Percentiles rank a stretch among this genome's conserved stretches.
Evolutionary conservation across 2,888 invertebrate genomes (phyloP).

Genomic region (Lepidochrysops patricia): DNA sequence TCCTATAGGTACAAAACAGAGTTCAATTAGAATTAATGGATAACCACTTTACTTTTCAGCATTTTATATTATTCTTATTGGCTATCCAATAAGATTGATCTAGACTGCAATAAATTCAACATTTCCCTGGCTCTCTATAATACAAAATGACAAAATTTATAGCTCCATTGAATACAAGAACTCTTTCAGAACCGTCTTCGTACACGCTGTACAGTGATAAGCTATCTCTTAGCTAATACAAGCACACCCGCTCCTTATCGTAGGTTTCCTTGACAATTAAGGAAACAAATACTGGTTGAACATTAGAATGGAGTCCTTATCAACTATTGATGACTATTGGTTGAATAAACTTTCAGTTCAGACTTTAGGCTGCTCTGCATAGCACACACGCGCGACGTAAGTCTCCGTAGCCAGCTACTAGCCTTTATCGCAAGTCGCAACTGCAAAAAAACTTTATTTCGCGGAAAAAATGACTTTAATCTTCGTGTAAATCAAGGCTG

Average conservation of each 20-base stretch:
- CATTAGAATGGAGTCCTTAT: slow-evolving; percentile 2
- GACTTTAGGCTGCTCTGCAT: not conserved
- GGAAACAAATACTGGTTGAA: slow-evolving; percentile 4
- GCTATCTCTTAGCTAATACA: not conserved
- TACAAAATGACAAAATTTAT: not conserved
- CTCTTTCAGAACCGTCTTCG: not conserved
- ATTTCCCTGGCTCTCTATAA: not conserved
- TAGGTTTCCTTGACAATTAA: slow-evolving; percentile 8
- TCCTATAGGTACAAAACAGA: too few species aligned
- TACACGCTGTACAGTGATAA: not conserved
- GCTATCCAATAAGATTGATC: too few species aligned
- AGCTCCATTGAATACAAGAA: not conserved
- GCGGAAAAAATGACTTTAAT: too few species aligned
- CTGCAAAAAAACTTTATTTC: too few species aligned
- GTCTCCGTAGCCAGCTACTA: too few species aligned
- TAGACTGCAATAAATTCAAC: too few species aligned
- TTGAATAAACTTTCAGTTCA: not conserved
- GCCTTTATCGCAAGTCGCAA: too few species aligned
- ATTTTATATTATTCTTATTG: too few species aligned
- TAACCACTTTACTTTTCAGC: too few species aligned
- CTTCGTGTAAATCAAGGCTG: too few species aligned
- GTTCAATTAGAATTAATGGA: too few species aligned
- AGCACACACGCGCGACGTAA: too few species aligned
- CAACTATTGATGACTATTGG: not conserved
- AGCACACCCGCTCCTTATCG: slow-evolving; percentile 7